phyloP scores from a whole-genome alignment of 2,888 invertebrate species.

The Mycogona germanica region DNA sequence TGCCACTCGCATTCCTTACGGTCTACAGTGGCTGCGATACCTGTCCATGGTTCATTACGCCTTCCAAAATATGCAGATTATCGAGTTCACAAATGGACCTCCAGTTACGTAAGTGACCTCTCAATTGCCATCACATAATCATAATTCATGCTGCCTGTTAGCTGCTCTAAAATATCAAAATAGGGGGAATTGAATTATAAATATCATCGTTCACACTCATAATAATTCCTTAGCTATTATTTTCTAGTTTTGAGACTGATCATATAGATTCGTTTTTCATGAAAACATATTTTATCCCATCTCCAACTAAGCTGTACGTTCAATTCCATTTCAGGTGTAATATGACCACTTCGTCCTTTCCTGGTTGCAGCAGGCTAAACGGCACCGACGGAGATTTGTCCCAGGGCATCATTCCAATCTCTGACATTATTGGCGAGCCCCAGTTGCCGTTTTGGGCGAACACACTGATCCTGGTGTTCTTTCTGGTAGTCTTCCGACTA shows the following conservation, averaged over 20 bases:
- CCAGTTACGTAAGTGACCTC: slow-evolving; percentile 47
- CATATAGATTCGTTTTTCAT: too few species aligned
- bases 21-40: slow-evolving; percentile 60
- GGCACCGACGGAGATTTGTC: background rate
- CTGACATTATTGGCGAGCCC: slow-evolving; percentile 52
- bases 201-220: too few species aligned
- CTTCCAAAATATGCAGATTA: slow-evolving; percentile 65
- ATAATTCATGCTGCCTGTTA: too few species aligned
- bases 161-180: too few species aligned
- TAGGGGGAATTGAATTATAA: too few species aligned
- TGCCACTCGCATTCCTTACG: slow-evolving; percentile 56
- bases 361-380: slow-evolving; percentile 39
- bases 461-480: slow-evolving; percentile 53
- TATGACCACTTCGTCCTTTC: slow-evolving; percentile 47
- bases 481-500: slow-evolving; percentile 54
- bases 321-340: slow-evolving; percentile 45
- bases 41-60: slow-evolving; percentile 66
- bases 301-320: background rate
- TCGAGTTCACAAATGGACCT: slow-evolving; percentile 57
- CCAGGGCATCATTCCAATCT: slow-evolving; percentile 42
- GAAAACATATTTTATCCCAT: background rate
- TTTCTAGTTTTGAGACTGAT: too few species aligned
- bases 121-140: too few species aligned
- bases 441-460: slow-evolving; percentile 58
- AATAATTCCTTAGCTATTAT: too few species aligned